Evolutionary conservation across 2,113 vertebrate species (phyloP), one percentile per base, ranked within the genome.

Genomic region (Tauraco erythrolophus): DNA sequence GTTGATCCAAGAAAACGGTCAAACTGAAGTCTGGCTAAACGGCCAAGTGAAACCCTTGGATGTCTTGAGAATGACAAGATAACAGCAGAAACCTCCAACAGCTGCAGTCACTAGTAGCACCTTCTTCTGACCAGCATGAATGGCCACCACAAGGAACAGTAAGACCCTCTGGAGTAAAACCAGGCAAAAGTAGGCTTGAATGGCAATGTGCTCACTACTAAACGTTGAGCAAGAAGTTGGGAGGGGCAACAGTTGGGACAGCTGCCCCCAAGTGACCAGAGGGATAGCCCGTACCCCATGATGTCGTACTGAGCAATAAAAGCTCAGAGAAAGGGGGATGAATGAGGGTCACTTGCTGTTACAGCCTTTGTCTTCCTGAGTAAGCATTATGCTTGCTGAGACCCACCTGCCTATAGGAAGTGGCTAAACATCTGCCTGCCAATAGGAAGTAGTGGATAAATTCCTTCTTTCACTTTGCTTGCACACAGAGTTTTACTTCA

Each of bases 191-290:
- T 13, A 19, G 22, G 53, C 14, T 58, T 33, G 27, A 41, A 1
- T 6, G 18, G 39, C 70, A 58, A 51, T 2, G 7, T 6, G 19
- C 57, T 58, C 35, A 18, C 4, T 17, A 28, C n/a, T n/a, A n/a
- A 41, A 41, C 0, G 0, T 5, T 25, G 31, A n/a, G 41, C 48
- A 64, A 50, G 10, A 77, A 45, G 25, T 9, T 16, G 10, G 6
- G 39, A 58, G 39, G 21, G 31, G 22, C n/a, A 25, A 35, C n/a
- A n/a, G 54, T 8, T 0, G 0, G 35, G 45, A 82, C 17, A 53
- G 62, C 17, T 22, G 51, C 37, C 35, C 35, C 41, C 19, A 39
- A 7, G 15, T 23, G 61, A 89, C 57, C 65, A 70, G 37, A 65
- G 30, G 6, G 21, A 45, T 13, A 45, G 7, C n/a, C 28, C 39